Conservation (phyloP, 2,888 invertebrate species). For the Amorpha juglandis region DNA sequence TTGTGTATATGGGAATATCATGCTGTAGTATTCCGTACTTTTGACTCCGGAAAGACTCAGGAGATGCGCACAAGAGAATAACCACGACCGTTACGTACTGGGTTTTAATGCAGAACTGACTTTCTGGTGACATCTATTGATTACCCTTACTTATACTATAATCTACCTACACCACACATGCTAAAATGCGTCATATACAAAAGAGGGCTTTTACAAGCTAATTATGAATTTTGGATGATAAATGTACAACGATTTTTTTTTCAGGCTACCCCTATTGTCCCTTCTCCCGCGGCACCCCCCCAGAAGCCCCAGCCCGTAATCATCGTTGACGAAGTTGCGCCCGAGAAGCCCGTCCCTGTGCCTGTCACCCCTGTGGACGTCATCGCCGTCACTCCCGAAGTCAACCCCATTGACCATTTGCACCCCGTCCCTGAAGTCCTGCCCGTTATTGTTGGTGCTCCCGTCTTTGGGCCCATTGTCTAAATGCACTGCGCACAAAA, state of each 20-base stretch:
- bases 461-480: slow-evolving; percentile 23
- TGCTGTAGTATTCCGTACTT: too few relatives aligned
- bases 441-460: slow-evolving; percentile 11
- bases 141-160: too few relatives aligned
- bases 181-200: too few relatives aligned
- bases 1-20: too few relatives aligned
- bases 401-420: slow-evolving; percentile 32
- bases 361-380: slow-evolving; percentile 36
- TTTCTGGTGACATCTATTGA: too few relatives aligned
- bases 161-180: too few relatives aligned
- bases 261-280: slow-evolving; percentile 29
- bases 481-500: neutral
- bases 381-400: slow-evolving; percentile 32
- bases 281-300: neutral
- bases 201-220: too few relatives aligned
- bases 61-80: too few relatives aligned
- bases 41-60: too few relatives aligned
- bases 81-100: too few relatives aligned
- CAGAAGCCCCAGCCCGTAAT: slow-evolving; percentile 29
- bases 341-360: slow-evolving; percentile 25
- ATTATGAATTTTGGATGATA: too few relatives aligned
- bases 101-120: too few relatives aligned
- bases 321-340: slow-evolving; percentile 31
- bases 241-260: slow-evolving; percentile 6
- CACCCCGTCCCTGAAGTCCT: slow-evolving; percentile 24